Percentiles rank a stretch among this genome's conserved stretches.
Evolutionary conservation across 2,888 invertebrate species (phyloP).

Genomic region (Drosophila greeni): DNA sequence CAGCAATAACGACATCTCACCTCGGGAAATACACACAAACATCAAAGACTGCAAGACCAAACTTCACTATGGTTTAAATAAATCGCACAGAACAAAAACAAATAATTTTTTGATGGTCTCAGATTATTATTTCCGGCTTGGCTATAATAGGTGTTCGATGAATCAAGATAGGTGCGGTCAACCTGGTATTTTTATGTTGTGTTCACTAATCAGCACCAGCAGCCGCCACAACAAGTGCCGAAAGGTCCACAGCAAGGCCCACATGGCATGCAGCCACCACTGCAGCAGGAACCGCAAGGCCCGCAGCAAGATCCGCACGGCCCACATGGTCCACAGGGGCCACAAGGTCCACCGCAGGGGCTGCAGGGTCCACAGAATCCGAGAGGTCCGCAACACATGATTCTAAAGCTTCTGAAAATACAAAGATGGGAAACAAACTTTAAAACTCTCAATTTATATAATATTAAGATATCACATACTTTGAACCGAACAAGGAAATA

Average conservation of each 20-base stretch:
- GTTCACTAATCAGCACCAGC: background rate
- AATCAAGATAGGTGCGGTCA: too few relatives aligned
- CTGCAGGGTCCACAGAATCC: slow-evolving; percentile 26
- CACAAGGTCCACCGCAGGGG: slow-evolving; percentile 10
- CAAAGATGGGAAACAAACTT: background rate
- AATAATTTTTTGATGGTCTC: too few relatives aligned
- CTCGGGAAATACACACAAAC: too few relatives aligned
- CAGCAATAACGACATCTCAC: too few relatives aligned
- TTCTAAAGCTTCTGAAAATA: slow-evolving; percentile 1
- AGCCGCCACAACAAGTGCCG: background rate
- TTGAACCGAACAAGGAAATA: slow-evolving; percentile 10
- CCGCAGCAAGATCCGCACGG: slow-evolving; percentile 11
- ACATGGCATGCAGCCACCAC: slow-evolving; percentile 1
- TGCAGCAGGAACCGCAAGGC: slow-evolving; percentile 3
- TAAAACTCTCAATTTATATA: accelerated
- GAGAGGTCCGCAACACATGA: slow-evolving; percentile 27
- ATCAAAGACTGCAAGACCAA: too few relatives aligned
- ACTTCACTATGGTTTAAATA: too few relatives aligned
- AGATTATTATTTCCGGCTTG: background rate
- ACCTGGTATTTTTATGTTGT: background rate
- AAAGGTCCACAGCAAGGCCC: slow-evolving; percentile 7
- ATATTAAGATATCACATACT: background rate
- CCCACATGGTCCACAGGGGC: slow-evolving; percentile 11
- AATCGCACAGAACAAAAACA: background rate
- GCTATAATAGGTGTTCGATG: background rate